Base-by-base conservation (phyloP, 1,140 invertebrate species). In the Choristoneura fumiferana region DNA sequence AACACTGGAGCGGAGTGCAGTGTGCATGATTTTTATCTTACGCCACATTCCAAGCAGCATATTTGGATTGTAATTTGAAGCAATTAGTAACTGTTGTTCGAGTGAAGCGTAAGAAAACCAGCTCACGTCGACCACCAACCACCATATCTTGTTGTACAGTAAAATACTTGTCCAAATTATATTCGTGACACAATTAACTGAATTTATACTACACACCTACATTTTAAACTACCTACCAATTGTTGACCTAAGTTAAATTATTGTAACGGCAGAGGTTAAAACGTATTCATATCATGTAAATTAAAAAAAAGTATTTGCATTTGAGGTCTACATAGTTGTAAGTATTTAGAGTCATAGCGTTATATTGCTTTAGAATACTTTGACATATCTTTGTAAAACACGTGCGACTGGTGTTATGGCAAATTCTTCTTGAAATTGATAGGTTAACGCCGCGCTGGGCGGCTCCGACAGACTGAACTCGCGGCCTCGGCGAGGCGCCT, bases 281-380 rank as follows among this genome's bases (percentile, higher is more conserved):
- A 84, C 83, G 85, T 86, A 84, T 84, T 87, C 85, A 88, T 88
- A 88, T 88, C 85, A 88, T 86, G 83, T 88, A 88, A 88, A 86
- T 84, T 84, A 72, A 80, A 82, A n/a, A n/a, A 79, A 86, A 88
- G 78, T 86, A 86, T 84, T 87, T 86, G 85, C 85, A 88, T 88
- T 88, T 88, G 85, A 88, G 85, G 83, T 88, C 85, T 86, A 86
- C 73, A 81, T 88, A 88, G 83, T 71, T 86, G 70, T 86, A 88
- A 84, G 83, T 78, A 73, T 82, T 83, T 84, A 85, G 81, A 86
- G 80, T 83, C 83, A 82, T 85, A 88, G 81, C 71, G 81, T 80
- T 77, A 78, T 82, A 84, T 81, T 84, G 81, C 83, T 88, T 86
- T 86, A 86, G 85, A 84, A 87, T 88, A 88, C 77, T 84, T 85